These are phyloP conservation scores for Struthio camelus DNA, from an alignment of 2,113 vertebrate genomes.

Conservation along the genomic window DNA sequence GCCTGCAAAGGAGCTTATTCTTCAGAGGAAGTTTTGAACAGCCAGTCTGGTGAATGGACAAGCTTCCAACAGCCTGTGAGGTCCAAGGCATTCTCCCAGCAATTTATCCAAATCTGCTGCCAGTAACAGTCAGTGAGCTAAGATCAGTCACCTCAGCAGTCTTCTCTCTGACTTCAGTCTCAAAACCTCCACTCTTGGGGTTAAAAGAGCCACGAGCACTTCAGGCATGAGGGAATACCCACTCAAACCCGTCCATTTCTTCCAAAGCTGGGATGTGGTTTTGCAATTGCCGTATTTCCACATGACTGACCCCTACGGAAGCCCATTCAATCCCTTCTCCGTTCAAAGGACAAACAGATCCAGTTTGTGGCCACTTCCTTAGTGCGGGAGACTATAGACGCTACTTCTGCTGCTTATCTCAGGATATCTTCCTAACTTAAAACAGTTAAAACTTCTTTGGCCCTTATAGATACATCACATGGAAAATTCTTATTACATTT, in stretches of 20 bases:
- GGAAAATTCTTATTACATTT: background rate
- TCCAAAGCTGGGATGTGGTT: background rate
- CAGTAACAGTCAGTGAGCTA: background rate
- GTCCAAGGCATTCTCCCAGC: background rate
- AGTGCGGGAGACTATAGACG: background rate
- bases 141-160: background rate
- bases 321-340: background rate
- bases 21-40: background rate
- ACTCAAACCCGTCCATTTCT: background rate
- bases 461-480: background rate
- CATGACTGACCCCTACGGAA: background rate
- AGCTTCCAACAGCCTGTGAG: background rate
- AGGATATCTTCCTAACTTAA: background rate
- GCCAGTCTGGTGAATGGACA: background rate
- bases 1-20: background rate
- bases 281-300: rapidly evolving
- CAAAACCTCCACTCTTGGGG: background rate
- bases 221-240: background rate
- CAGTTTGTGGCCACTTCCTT: background rate
- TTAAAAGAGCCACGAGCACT: background rate
- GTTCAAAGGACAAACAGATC: background rate
- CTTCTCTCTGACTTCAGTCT: rapidly evolving
- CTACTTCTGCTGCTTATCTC: background rate
- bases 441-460: background rate
- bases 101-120: background rate